Evolutionary conservation across 2,797 vertebrate genomes (phyloP).

Genomic region (Liparis tanakae): DNA sequence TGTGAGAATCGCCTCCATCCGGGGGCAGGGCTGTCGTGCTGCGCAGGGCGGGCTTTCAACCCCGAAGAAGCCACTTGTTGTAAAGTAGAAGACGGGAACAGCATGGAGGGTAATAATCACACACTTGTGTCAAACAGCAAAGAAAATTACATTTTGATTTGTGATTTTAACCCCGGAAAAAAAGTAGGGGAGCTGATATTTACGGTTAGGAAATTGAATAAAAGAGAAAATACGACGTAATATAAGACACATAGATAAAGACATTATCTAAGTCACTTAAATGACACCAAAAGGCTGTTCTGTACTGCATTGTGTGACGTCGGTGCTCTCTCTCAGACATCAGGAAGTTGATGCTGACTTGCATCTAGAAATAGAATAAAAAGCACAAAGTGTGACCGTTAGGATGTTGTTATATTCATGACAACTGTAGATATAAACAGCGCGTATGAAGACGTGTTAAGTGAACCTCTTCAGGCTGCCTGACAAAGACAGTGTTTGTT

Average conservation of each 20-base stretch:
- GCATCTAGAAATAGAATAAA: too few relatives aligned
- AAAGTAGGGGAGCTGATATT: neutral
- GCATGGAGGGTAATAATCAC: slow-evolving; percentile 16
- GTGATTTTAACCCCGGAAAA: neutral
- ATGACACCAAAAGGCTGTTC: too few relatives aligned
- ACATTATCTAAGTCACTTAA: neutral
- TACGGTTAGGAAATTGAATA: neutral
- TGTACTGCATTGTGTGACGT: too few relatives aligned
- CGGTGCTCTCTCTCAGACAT: too few relatives aligned
- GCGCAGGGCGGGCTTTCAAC: slow-evolving; percentile 21
- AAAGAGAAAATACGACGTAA: neutral
- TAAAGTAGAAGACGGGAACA: neutral
- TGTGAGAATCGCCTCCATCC: neutral
- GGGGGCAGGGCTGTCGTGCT: slow-evolving; percentile 23
- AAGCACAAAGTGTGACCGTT: too few relatives aligned
- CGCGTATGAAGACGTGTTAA: neutral
- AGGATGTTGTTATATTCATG: neutral
- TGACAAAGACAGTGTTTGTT: neutral
- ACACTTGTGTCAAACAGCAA: neutral
- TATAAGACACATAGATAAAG: neutral
- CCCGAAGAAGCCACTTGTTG: slow-evolving; percentile 45
- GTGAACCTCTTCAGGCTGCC: neutral
- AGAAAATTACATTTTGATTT: slow-evolving; percentile 3
- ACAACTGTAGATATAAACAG: neutral
- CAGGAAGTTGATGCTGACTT: too few relatives aligned